Evolutionary conservation across 92 coral and sea anemone species (phyloP), one percentile per base, ranked within the genome.

Genomic region (Siderastrea radians): DNA sequence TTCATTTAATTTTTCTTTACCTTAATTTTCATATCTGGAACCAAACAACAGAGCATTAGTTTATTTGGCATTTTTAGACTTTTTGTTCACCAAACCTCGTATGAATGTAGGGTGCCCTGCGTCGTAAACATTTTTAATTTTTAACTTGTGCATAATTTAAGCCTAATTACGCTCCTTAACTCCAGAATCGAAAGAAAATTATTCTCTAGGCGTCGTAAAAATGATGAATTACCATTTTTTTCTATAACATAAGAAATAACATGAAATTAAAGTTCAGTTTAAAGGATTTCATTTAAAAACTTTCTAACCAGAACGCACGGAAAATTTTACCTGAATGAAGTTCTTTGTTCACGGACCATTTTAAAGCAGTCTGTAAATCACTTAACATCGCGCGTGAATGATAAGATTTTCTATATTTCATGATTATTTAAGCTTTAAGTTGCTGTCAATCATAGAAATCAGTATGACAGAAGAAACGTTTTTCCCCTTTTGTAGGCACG

Each of bases 291-390:
- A 15, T 14, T 13, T 2, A 11, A 15, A 3, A 78, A 43, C 17
- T 6, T 3, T 16, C 1, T 9, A 72, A 1, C 9, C 43, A 72
- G 58, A 49, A 49, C 59, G 55, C 7, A 4, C 50, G 12, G 3
- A 14, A 12, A 70, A 61, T 80, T 66, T 64, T 43, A 80, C 84
- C 84, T 80, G 72, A 3, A 6, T 7, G 6, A 51, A 3, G 9
- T 14, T 49, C 62, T 15, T 67, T 80, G 84, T 13, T 67, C 13
- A 19, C 63, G 84, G 63, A 80, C 84, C 84, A 80, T 80, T 43
- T 65, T 79, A 48, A 2, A 49, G 9, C 26, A 50, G 46, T n/a
- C 74, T 46, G 46, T 5, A 70, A 13, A 11, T 7, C 3, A 46
- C 38, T 26, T 26, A 26, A 26, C 38, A 26, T 7, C 70, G 17